phyloP scores from a whole-genome alignment of 2,888 invertebrate species.

The Dolichopus griseipennis region DNA sequence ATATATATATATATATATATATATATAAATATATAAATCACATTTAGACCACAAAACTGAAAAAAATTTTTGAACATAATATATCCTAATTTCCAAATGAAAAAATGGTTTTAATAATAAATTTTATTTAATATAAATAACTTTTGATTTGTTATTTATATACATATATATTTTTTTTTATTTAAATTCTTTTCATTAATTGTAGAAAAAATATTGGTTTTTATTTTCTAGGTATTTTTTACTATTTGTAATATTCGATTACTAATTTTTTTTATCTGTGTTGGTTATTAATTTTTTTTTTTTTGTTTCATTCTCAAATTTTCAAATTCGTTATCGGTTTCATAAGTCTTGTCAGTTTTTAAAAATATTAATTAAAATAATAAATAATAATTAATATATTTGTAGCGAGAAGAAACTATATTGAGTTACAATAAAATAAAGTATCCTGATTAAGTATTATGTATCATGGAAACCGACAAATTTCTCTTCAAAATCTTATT shows the following conservation, averaged over 20 bases:
- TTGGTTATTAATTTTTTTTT: no score
- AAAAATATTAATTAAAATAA: no score
- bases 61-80: neutral
- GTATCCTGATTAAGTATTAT: no score
- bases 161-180: neutral
- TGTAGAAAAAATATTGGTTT: conserved; percentile 1
- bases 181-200: neutral
- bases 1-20: no score
- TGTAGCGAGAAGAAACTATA: no score
- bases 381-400: no score
- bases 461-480: no score
- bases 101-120: neutral
- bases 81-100: neutral
- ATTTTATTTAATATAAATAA: neutral
- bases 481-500: no score
- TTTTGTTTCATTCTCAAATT: no score
- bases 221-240: neutral
- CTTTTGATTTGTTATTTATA: neutral
- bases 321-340: no score
- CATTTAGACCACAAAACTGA: conserved; percentile 1
- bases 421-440: no score
- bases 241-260: neutral
- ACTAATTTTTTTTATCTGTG: neutral
- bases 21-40: neutral
- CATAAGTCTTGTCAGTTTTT: no score